Evolutionary conservation across 2,888 invertebrate genomes (phyloP), one percentile per base, ranked within the genome.

Genomic region (Melipona beecheii): DNA sequence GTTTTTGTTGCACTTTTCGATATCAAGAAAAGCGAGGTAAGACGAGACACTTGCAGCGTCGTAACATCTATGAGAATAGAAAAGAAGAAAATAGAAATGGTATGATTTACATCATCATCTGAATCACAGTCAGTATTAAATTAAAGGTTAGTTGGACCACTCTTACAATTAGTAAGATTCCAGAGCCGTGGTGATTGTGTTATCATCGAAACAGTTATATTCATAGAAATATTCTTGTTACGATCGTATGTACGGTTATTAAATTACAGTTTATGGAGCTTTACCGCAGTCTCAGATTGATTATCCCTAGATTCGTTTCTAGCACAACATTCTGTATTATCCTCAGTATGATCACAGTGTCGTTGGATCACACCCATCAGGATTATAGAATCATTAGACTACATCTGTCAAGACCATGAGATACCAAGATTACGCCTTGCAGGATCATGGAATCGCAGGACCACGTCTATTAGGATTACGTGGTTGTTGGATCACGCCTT

Each of bases 241-340:
- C 13, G 4, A 17, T 50, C 50, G 17, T 31, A 31, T 31, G 17
- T 31, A 31, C 4, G 0, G 31, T 31, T 31, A 31, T 31, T 31
- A 4, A 31, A 31, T 31, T 31, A 31, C 31, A 31, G 31, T 31
- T 49, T 49, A 11, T 56, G n/a, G 13, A n/a, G 5, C 15, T n/a
- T n/a, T n/a, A 0, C 5, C 13, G 0, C 5, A 2, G n/a, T 56
- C 15, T 5, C 2, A n/a, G n/a, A 56, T 2, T 15, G n/a, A n/a
- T 15, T 15, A n/a, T n/a, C 11, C 13, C 56, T 4, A 15, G 15
- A 56, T 5, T 56, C 13, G 0, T n/a, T 15, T 4, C 56, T 56
- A 0, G n/a, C 2, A 56, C 13, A 13, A n/a, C 5, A 13, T n/a
- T n/a, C n/a, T n/a, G n/a, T n/a, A 13, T 56, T 43, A 43, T 43